Evolutionary conservation across 2,888 invertebrate species (phyloP).

Genomic region (Mesorhabditis belari): DNA sequence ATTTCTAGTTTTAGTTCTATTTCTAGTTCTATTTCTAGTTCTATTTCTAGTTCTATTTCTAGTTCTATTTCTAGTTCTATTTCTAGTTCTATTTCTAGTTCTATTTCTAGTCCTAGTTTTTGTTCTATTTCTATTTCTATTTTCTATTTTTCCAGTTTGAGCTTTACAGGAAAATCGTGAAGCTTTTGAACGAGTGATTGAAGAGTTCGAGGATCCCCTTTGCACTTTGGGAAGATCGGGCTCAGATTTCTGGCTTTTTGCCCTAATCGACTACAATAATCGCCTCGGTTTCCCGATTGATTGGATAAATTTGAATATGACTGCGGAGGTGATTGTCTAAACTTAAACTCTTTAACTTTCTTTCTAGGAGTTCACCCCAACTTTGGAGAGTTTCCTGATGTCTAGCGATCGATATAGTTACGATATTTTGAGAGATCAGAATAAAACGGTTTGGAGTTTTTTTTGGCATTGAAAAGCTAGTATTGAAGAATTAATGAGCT

Average conservation of each 20-base stretch:
- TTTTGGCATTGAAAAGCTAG: too few relatives aligned
- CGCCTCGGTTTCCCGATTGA: slow-evolving; percentile 32
- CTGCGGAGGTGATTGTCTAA: slow-evolving; percentile 21
- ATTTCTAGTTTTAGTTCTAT: too few relatives aligned
- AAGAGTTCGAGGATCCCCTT: background rate
- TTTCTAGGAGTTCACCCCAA: slow-evolving; percentile 26
- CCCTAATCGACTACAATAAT: slow-evolving; percentile 30
- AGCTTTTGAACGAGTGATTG: background rate
- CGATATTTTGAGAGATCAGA: slow-evolving; percentile 24
- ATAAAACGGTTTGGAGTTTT: slow-evolving; percentile 4
- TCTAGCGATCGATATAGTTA: slow-evolving; percentile 33
- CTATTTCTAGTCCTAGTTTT: too few relatives aligned
- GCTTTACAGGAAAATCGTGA: background rate
- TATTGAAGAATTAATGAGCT: too few relatives aligned
- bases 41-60: too few relatives aligned
- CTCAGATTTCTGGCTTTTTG: slow-evolving; percentile 43
- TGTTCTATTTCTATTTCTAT: too few relatives aligned
- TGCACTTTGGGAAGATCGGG: slow-evolving; percentile 1
- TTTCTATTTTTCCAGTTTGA: background rate
- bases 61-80: too few relatives aligned
- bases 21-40: too few relatives aligned
- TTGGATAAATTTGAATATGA: slow-evolving; percentile 19
- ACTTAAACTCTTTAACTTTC: background rate
- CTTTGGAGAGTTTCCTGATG: slow-evolving; percentile 32
- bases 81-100: too few relatives aligned